A percentile compares a stretch with the other conserved stretches of the same genome.
Evolutionary conservation across 2,888 invertebrate species (phyloP).

Genomic region (Netelia fuscicornis): DNA sequence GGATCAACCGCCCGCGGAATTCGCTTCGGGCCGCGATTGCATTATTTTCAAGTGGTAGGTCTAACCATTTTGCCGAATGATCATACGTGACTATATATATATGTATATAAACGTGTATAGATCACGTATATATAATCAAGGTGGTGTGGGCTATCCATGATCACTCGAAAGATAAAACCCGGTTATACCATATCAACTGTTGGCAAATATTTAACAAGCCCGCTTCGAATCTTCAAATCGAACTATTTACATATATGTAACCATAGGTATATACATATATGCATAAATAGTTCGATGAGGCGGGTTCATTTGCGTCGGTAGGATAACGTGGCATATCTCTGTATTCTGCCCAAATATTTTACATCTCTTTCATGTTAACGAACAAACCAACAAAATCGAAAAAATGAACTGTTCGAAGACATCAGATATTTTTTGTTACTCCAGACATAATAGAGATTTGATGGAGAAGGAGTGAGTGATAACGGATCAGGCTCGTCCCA

Average conservation of each 20-base stretch:
- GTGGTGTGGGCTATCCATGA: not conserved
- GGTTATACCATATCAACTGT: slow-evolving; percentile 53
- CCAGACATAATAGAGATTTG: slow-evolving; percentile 66
- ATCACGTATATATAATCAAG: not conserved
- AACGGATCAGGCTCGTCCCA: slow-evolving; percentile 52
- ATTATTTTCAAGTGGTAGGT: slow-evolving; percentile 64
- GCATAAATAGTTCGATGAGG: no score
- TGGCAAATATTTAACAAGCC: slow-evolving; percentile 51
- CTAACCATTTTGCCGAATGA: slow-evolving; percentile 60
- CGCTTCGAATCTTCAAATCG: slow-evolving; percentile 5
- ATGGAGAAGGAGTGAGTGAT: slow-evolving; percentile 23
- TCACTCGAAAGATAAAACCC: slow-evolving; percentile 32
- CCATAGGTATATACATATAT: no score
- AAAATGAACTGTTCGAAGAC: slow-evolving; percentile 43
- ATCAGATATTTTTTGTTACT: slow-evolving; percentile 59
- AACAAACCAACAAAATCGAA: slow-evolving; percentile 36
- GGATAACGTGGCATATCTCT: no score
- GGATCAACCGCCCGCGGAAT: slow-evolving; percentile 52
- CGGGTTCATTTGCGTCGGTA: no score
- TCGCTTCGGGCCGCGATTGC: slow-evolving; percentile 55
- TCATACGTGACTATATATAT: not conserved
- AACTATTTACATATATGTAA: not conserved
- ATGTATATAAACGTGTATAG: not conserved
- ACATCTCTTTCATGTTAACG: not conserved
- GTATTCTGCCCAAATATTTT: slow-evolving; percentile 4